Evolutionary conservation across 2,888 invertebrate species (phyloP), one percentile per base, ranked within the genome.

Genomic region (Beris chalybata): DNA sequence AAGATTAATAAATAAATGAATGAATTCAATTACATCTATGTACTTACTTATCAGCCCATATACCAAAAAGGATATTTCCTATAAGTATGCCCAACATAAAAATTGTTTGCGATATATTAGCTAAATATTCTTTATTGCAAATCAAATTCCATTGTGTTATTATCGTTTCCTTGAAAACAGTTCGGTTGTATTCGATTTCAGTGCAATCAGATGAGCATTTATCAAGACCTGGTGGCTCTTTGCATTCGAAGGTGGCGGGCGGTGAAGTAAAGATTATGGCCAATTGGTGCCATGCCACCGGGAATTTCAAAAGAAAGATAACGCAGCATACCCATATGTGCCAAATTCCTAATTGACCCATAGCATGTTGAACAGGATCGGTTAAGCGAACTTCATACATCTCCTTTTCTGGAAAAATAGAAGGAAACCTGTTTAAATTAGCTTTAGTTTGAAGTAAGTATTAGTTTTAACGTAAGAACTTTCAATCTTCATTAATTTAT

Each of bases 241-340:
- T 74, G 74, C 89, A 89, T 22, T 82, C 83, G 73, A 84, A 86
- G 15, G 83, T 80, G 64, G 85, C 84, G 0, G 87, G 86, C 0
- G 91, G 90, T 5, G 90, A 89, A 69, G 91, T 83, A 74, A 92
- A 91, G 67, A 91, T 88, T 69, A 91, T 90, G 70, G 87, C 89
- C 76, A 91, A 83, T 74, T 91, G 90, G 75, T 91, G 90, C 90
- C 91, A 92, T 0, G 90, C 91, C 0, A 90, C 88, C 0, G 91
- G 90, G 74, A 91, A 89, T 78, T 91, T 91, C 64, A 88, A 85
- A 9, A 90, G 81, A 71, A 88, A 88, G 47, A 90, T 85, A 0
- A 88, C 84, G 56, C 86, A 79, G 71, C 89, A 89, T 59, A 91
- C 84, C 82, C 86, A 84, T 70, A 91, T 83, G 75, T 92, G 91